These are phyloP conservation scores for Allophyes oxyacanthae DNA, from an alignment of 2,888 invertebrate genomes.

Conservation along the genomic window DNA sequence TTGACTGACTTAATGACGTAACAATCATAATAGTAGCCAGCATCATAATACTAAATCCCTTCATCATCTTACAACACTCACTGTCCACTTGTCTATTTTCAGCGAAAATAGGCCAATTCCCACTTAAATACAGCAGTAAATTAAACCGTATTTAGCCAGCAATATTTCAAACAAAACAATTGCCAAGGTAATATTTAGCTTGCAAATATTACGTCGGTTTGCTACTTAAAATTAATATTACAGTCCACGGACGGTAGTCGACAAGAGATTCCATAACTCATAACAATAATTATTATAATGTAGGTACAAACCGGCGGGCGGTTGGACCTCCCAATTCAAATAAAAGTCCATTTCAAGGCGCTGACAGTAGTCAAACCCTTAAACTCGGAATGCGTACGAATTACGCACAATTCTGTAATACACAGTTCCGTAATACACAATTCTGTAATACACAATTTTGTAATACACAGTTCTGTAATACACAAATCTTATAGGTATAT, in stretches of 20 bases:
- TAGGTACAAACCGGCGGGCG: slow-evolving; percentile 60
- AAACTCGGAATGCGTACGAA: no score
- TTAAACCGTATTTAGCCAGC: slow-evolving; percentile 40
- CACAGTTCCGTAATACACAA: no score
- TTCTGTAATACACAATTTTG: no score
- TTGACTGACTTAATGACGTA: no score
- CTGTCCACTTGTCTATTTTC: slow-evolving; percentile 21
- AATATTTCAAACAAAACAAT: slow-evolving; percentile 55
- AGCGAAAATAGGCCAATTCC: slow-evolving; percentile 15
- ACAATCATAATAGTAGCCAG: no score
- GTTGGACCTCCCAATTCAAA: slow-evolving; percentile 20
- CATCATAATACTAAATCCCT: no score
- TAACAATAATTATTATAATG: slow-evolving; percentile 62
- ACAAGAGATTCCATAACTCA: slow-evolving; percentile 58
- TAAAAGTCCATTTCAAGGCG: neutral
- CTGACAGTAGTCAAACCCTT: no score
- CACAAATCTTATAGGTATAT: no score
- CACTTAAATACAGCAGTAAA: slow-evolving; percentile 41
- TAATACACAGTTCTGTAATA: no score
- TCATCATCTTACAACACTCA: slow-evolving; percentile 12
- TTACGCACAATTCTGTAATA: no score
- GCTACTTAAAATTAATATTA: slow-evolving; percentile 72
- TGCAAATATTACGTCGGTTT: slow-evolving; percentile 61
- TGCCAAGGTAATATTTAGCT: slow-evolving; percentile 60
- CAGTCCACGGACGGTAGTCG: slow-evolving; percentile 59